Percentiles rank a stretch among this genome's conserved stretches.
Conservation (phyloP, 2,888 invertebrate species). For the Empis livida region DNA sequence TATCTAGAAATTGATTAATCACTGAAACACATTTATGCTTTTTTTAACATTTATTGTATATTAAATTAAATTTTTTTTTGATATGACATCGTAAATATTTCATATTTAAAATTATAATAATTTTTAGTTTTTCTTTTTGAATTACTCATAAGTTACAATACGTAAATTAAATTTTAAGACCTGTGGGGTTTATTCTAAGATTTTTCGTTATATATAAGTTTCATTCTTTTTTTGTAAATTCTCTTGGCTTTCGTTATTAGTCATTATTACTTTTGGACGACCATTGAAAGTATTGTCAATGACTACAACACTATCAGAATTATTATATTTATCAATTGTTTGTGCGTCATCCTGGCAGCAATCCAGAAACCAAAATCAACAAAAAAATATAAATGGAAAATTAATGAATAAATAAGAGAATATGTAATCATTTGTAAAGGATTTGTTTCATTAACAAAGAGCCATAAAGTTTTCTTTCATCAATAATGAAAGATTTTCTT, state of each 20-base stretch:
- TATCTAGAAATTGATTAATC: too few relatives aligned
- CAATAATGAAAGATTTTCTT: not conserved
- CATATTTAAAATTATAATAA: too few relatives aligned
- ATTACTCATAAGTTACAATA: too few relatives aligned
- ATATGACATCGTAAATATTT: too few relatives aligned
- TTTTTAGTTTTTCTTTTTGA: too few relatives aligned
- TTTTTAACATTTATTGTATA: too few relatives aligned
- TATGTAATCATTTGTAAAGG: not conserved
- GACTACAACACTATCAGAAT: conserved; percentile 28
- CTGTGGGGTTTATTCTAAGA: too few relatives aligned
- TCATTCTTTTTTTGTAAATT: conserved; percentile 24
- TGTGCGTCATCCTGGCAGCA: conserved; percentile 13
- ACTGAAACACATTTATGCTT: too few relatives aligned
- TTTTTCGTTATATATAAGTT: conserved; percentile 22
- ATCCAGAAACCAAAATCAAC: conserved; percentile 14
- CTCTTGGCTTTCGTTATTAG: conserved; percentile 23
- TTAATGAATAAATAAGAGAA: not conserved
- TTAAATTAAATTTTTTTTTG: too few relatives aligned
- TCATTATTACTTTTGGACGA: conserved; percentile 20
- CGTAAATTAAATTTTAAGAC: too few relatives aligned
- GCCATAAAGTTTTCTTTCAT: not conserved
- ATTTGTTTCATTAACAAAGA: not conserved
- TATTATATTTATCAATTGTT: not conserved
- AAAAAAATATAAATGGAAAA: not conserved
- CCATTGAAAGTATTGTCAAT: conserved; percentile 26